Evolutionary conservation across 2,113 vertebrate species (phyloP).

Genomic region (Microtus pennsylvanicus): DNA sequence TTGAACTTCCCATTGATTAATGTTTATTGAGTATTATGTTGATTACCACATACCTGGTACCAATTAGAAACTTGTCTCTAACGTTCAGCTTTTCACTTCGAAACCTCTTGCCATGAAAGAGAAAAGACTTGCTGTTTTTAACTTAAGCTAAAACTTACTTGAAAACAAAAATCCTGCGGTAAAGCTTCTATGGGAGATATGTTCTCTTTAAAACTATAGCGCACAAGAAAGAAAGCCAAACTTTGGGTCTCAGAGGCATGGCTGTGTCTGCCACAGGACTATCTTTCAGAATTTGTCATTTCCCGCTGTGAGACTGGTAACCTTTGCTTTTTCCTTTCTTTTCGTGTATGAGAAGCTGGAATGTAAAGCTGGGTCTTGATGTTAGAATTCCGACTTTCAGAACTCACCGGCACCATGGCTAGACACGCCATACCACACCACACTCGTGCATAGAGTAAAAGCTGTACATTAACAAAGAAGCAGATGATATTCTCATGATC

Average conservation of each 20-base stretch:
- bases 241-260: background rate
- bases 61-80: conserved; percentile 16
- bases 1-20: background rate
- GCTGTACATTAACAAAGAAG: background rate
- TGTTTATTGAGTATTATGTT: background rate
- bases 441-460: background rate
- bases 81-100: conserved; percentile 6
- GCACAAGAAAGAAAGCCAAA: background rate
- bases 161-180: background rate
- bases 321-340: background rate
- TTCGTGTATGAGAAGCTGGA: background rate
- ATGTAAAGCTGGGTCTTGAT: background rate
- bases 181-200: background rate
- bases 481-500: background rate
- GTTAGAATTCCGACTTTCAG: conserved; percentile 33
- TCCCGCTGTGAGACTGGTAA: background rate
- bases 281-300: background rate
- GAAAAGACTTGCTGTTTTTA: background rate
- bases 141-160: conserved; percentile 34
- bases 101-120: background rate
- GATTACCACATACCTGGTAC: background rate
- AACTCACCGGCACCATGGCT: background rate
- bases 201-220: background rate
- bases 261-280: background rate
- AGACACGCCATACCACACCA: background rate